A percentile compares a stretch with the other conserved stretches of the same genome.
Conservation (phyloP, 1,140 invertebrate genomes). For the Calephelis virginiensis region DNA sequence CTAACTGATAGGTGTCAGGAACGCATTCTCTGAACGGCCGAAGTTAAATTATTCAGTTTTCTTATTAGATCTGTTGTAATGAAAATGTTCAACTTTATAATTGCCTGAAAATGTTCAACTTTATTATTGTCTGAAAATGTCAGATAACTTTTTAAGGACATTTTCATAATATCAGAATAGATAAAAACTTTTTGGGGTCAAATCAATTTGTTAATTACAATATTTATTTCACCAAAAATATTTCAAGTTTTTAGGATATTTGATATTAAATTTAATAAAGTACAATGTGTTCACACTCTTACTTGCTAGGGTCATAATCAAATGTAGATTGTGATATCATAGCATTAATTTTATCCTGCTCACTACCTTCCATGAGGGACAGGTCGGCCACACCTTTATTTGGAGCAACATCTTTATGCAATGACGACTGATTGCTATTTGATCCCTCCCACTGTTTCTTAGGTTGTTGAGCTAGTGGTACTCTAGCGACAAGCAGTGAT, state of each 20-base stretch:
- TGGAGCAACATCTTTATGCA: conserved; percentile 73
- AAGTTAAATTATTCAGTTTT: too few species aligned
- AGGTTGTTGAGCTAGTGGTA: conserved; percentile 88
- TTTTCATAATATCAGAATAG: too few species aligned
- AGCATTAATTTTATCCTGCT: conserved; percentile 97
- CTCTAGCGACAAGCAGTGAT: conserved; percentile 95
- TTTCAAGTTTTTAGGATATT: not conserved
- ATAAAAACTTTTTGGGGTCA: too few species aligned
- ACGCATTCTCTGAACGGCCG: too few species aligned
- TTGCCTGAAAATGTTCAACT: too few species aligned
- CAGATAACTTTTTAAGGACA: too few species aligned
- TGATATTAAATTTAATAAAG: conserved; percentile 2
- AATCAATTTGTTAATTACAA: too few species aligned
- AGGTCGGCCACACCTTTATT: conserved; percentile 88
- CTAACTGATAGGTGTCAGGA: too few species aligned
- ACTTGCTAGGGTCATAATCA: conserved; percentile 98
- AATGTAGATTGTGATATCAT: conserved; percentile 98
- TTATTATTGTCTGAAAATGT: too few species aligned
- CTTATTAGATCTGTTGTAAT: too few species aligned
- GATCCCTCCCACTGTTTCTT: conserved; percentile 86
- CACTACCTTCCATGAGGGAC: conserved; percentile 92
- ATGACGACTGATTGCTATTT: conserved; percentile 50
- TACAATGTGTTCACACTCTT: conserved; percentile 58
- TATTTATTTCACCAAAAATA: too few species aligned
- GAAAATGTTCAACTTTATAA: too few species aligned